These are phyloP conservation scores for Cichlasoma orientale DNA, from an alignment of 2,797 vertebrate genomes.

Conservation along the genomic window DNA sequence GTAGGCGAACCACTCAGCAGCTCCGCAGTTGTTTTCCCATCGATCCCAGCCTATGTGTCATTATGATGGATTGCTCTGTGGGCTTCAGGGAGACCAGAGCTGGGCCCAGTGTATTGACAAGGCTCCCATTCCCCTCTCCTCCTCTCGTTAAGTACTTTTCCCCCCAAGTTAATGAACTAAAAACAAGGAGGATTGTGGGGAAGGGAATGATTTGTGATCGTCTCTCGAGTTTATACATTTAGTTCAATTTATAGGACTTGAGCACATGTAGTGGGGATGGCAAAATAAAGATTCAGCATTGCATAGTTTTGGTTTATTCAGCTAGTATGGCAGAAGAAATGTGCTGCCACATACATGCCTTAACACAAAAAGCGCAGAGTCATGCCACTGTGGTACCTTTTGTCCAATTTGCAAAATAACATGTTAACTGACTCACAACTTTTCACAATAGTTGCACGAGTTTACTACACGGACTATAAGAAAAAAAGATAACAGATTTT, in stretches of 20 bases:
- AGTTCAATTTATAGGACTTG: constrained; percentile 36
- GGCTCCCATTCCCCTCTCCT: constrained; percentile 64
- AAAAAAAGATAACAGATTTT: constrained; percentile 54
- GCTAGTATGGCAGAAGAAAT: constrained; percentile 2
- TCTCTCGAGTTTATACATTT: constrained; percentile 43
- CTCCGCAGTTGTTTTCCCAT: constrained; percentile 70
- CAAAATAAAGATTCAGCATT: constrained; percentile 23
- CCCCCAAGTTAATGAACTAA: constrained; percentile 80
- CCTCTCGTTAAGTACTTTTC: constrained; percentile 80
- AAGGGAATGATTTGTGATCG: constrained; percentile 65
- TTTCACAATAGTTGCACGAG: constrained; percentile 15
- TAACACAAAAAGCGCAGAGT: neutral
- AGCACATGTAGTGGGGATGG: neutral
- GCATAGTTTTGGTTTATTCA: constrained; percentile 11
- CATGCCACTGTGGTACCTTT: neutral
- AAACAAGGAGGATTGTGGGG: constrained; percentile 60
- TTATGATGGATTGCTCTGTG: constrained; percentile 81
- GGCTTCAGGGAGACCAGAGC: constrained; percentile 66
- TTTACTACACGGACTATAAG: constrained; percentile 28
- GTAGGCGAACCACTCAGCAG: constrained; percentile 61
- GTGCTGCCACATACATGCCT: neutral
- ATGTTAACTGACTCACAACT: constrained; percentile 16
- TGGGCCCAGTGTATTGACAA: constrained; percentile 68
- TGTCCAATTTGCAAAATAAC: constrained; percentile 13
- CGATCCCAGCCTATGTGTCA: constrained; percentile 76